Evolutionary conservation across 1,140 invertebrate species (phyloP), one percentile per base, ranked within the genome.

Genomic region (Anastrepha obliqua): DNA sequence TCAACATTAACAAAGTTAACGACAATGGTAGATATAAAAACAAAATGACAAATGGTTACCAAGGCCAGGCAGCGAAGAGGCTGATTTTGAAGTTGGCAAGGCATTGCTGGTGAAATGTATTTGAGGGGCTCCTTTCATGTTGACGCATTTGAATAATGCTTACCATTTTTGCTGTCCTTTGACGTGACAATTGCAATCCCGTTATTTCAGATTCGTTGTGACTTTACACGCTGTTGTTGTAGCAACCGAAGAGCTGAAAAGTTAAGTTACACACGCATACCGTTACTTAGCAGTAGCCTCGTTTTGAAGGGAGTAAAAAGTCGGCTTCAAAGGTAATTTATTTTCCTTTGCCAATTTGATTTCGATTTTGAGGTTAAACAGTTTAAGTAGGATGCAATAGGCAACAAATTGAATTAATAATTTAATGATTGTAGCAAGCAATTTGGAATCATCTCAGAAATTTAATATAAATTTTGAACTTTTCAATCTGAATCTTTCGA

Each of bases 111-210:
- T 70, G 39, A 70, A 44, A 17, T 9, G 13, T 70, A 39, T 70
- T 70, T 70, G n/a, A 70, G 39, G 29, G 20, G 39, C 39, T 70
- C 13, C 39, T 70, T 70, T 70, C 8, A 44, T 29, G 65, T 70
- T 42, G 39, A 70, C 65, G 65, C 62, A 64, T 64, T 64, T 64
- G 17, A 20, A 64, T 64, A 64, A 64, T 64, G 62, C 62, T 64
- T 20, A 64, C 17, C 62, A 20, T 64, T 64, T 64, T 17, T 64
- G n/a, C 5, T 64, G 60, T 64, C 20, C 6, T 20, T 20, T 13
- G 62, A n/a, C 62, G n/a, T 20, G n/a, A 20, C 62, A 64, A 6
- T 64, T 64, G 62, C 20, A 2, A 64, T 8, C 62, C 62, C 17
- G 20, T 64, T 64, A 20, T 64, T 20, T 20, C 20, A 64, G 62